Percentiles rank a stretch among this genome's conserved stretches.
Evolutionary conservation across 2,113 vertebrate species (phyloP).

Genomic region (Alligator mississippiensis): DNA sequence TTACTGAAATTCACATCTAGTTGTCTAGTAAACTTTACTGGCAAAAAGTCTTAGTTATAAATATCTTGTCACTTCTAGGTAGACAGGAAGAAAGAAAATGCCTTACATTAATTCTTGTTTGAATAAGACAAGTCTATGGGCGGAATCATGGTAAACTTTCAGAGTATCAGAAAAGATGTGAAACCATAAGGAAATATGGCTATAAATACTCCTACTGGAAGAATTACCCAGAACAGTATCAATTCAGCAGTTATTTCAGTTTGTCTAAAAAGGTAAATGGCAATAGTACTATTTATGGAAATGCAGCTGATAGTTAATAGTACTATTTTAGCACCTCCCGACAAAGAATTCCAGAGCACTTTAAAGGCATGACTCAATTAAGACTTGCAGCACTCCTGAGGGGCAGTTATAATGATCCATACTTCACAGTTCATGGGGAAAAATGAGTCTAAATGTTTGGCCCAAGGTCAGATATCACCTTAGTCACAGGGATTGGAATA

Average conservation of each 20-base stretch:
- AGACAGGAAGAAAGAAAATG: neutral
- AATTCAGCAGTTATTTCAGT: neutral
- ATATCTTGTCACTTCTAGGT: neutral
- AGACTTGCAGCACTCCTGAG: neutral
- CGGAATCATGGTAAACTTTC: neutral
- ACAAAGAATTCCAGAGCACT: neutral
- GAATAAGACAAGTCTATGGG: neutral
- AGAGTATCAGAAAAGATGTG: neutral
- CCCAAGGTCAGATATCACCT: neutral
- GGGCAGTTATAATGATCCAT: neutral
- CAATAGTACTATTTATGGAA: neutral
- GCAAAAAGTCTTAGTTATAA: constrained; percentile 13
- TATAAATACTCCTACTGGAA: neutral
- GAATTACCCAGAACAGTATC: neutral
- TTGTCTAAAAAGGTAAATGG: constrained; percentile 27
- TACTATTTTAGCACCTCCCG: constrained; percentile 1
- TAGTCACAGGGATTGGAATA: neutral
- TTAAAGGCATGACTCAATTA: constrained; percentile 4
- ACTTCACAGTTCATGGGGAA: neutral
- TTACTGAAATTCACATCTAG: constrained; percentile 1
- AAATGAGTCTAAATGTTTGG: neutral
- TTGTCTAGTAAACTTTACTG: constrained; percentile 20
- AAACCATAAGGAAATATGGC: neutral
- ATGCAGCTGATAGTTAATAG: neutral
- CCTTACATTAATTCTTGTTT: neutral